Evolutionary conservation across 2,113 vertebrate species (phyloP).

Genomic region (Ploceus nigricollis): DNA sequence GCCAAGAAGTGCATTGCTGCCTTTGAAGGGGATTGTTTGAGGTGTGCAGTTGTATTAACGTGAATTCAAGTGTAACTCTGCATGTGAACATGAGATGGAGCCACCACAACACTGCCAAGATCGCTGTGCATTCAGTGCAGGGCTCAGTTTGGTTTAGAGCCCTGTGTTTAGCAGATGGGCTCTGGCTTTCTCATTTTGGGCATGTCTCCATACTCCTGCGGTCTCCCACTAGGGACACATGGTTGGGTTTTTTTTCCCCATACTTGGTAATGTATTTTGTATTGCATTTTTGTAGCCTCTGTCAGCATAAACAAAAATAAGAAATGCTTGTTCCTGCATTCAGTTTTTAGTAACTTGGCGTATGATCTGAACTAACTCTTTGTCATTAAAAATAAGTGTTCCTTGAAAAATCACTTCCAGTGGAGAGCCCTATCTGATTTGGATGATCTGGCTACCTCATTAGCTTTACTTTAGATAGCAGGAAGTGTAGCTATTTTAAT

Average conservation of each 20-base stretch:
- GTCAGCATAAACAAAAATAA: conserved; percentile 46
- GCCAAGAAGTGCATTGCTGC: neutral
- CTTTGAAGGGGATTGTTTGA: neutral
- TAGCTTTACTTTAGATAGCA: conserved; percentile 2
- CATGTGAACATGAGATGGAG: neutral
- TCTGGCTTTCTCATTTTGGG: conserved; percentile 4
- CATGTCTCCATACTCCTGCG: neutral
- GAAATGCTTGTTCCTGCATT: conserved; percentile 6
- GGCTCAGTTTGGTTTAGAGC: neutral
- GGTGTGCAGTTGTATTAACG: neutral
- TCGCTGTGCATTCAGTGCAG: neutral
- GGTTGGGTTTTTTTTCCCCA: neutral
- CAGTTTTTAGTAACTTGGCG: neutral
- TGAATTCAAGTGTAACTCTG: neutral
- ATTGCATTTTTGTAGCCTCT: conserved; percentile 4
- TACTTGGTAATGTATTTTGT: conserved; percentile 52
- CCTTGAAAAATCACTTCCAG: conserved; percentile 35
- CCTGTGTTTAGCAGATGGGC: neutral
- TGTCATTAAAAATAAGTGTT: conserved; percentile 35
- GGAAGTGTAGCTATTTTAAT: conserved; percentile 7
- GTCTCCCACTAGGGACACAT: neutral
- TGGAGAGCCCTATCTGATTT: neutral
- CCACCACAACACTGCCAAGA: neutral
- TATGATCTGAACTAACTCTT: conserved; percentile 12
- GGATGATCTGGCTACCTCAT: neutral